Evolutionary conservation across 2,797 vertebrate genomes (phyloP).

Genomic region (Lepilemur ruficaudatus): DNA sequence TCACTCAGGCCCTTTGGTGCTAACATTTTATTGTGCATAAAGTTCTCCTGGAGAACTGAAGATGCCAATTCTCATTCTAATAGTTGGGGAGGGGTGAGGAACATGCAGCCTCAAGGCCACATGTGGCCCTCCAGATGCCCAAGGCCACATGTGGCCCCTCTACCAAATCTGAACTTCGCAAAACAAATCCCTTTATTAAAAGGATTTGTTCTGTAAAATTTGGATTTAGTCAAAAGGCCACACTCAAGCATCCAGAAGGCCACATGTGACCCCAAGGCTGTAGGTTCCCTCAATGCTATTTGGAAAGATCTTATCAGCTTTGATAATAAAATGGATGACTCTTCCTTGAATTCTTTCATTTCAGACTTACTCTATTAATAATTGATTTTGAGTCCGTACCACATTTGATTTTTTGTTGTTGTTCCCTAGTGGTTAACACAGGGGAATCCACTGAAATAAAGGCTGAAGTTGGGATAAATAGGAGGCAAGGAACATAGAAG

Average conservation of each 20-base stretch:
- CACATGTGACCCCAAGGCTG: not conserved
- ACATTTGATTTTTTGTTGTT: not conserved
- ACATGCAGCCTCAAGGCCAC: not conserved
- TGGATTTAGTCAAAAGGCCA: not conserved
- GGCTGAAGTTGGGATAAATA: not conserved
- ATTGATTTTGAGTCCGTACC: not conserved
- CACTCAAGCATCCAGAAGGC: not conserved
- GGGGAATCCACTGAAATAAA: not conserved
- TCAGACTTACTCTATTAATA: not conserved
- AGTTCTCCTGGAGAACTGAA: not conserved
- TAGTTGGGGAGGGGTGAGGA: not conserved
- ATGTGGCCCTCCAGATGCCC: not conserved
- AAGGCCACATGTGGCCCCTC: not conserved
- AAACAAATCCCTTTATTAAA: not conserved
- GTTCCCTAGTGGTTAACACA: not conserved
- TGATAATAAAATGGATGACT: not conserved
- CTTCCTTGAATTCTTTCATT: conserved; percentile 19
- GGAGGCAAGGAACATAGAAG: not conserved
- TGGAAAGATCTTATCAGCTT: not conserved
- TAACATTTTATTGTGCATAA: not conserved
- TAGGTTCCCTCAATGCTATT: not conserved
- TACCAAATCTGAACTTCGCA: not conserved
- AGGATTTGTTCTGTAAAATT: not conserved
- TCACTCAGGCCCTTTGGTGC: not conserved
- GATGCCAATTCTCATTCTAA: not conserved